Percentiles rank a stretch among this genome's conserved stretches.
Conservation (phyloP, 1,140 invertebrate species). For the Drosophila equinoxialis region DNA sequence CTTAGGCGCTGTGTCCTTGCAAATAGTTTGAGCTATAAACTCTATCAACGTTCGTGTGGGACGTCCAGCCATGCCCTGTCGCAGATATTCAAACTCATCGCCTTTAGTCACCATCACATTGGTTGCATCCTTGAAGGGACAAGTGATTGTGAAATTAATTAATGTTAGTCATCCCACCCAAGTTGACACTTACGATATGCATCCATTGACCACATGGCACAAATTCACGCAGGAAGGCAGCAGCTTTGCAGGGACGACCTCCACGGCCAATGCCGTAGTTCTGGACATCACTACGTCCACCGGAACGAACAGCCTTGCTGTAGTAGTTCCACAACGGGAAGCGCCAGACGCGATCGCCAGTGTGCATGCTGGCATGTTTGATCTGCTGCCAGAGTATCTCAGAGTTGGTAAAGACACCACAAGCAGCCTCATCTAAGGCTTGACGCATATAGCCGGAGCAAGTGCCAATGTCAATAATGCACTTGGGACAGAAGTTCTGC, state of each 20-base stretch:
- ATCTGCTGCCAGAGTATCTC: constrained; percentile 86
- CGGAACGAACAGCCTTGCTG: constrained; percentile 87
- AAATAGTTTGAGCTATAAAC: constrained; percentile 85
- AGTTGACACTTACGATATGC: constrained; percentile 91
- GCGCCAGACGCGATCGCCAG: constrained; percentile 95
- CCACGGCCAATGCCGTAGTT: constrained; percentile 88
- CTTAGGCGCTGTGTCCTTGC: constrained; percentile 79
- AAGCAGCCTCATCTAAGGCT: constrained; percentile 89
- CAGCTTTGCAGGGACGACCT: constrained; percentile 93
- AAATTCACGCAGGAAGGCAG: constrained; percentile 95
- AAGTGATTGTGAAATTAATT: too few species aligned
- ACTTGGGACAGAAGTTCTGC: constrained; percentile 86
- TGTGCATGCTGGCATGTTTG: constrained; percentile 87
- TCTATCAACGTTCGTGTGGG: constrained; percentile 92
- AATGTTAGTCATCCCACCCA: too few species aligned
- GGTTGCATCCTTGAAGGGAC: constrained; percentile 62
- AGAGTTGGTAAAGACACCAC: constrained; percentile 92
- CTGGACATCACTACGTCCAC: constrained; percentile 90
- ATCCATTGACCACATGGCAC: constrained; percentile 90
- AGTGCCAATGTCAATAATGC: constrained; percentile 91
- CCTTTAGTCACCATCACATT: constrained; percentile 77
- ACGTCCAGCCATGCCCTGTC: constrained; percentile 89
- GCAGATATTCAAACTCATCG: constrained; percentile 84
- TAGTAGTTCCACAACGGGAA: constrained; percentile 94
- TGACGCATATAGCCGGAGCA: constrained; percentile 90